Evolutionary conservation across 2,113 vertebrate species (phyloP).

Genomic region (Anseranas semipalmata): DNA sequence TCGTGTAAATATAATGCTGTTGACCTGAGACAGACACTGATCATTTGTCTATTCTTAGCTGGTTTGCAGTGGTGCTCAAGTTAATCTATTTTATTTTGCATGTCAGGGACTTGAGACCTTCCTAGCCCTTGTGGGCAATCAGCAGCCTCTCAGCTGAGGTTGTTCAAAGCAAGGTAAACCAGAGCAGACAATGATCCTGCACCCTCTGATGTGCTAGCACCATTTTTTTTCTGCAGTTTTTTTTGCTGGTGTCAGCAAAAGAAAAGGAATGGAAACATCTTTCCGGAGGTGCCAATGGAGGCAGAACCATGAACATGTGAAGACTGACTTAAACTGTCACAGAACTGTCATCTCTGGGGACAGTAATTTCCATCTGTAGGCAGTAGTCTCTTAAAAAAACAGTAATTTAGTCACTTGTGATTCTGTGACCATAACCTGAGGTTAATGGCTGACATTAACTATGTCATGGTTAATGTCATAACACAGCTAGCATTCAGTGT

Average conservation of each 20-base stretch:
- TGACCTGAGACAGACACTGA: background rate
- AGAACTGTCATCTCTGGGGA: background rate
- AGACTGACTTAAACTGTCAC: background rate
- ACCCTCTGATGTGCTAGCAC: background rate
- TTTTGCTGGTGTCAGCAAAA: background rate
- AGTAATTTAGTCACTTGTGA: background rate
- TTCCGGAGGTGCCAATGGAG: background rate
- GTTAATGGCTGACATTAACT: slow-evolving; percentile 29
- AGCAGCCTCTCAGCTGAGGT: background rate
- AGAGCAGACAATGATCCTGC: background rate
- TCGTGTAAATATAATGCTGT: background rate
- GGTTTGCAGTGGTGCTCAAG: background rate
- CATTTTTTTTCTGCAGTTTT: background rate
- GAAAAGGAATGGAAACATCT: background rate
- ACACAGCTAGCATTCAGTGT: background rate
- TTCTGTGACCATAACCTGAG: slow-evolving; percentile 12
- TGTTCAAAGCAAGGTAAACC: background rate
- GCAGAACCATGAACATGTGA: background rate
- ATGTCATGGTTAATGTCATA: slow-evolving; percentile 7
- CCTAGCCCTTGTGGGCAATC: background rate
- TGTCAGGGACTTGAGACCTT: background rate
- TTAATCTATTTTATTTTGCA: background rate
- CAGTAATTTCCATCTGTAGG: background rate
- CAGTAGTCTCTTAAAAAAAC: background rate
- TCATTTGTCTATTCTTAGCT: background rate